phyloP scores from a whole-genome alignment of 2,888 invertebrate species.

The Nomada goodeniana region DNA sequence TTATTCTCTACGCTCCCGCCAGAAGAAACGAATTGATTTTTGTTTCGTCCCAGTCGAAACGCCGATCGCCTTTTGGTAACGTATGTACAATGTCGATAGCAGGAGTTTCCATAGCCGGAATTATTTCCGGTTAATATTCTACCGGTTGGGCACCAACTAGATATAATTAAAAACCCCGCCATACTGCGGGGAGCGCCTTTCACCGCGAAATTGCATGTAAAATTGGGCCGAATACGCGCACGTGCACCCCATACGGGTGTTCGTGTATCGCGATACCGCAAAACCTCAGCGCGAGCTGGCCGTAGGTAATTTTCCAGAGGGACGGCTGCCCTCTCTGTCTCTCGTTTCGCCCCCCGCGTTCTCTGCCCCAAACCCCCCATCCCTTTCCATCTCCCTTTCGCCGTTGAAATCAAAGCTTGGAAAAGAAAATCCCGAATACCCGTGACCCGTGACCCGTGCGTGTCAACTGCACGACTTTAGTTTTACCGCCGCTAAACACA shows the following conservation, averaged over 20 bases:
- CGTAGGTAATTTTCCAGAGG: slow-evolving; percentile 68
- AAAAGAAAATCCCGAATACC: slow-evolving; percentile 64
- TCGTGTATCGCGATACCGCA: slow-evolving; percentile 67
- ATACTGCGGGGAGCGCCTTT: slow-evolving; percentile 51
- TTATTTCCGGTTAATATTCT: slow-evolving; percentile 75
- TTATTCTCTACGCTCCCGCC: slow-evolving; percentile 21
- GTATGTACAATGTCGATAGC: slow-evolving; percentile 68
- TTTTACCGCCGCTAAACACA: slow-evolving; percentile 60
- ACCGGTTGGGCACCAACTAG: slow-evolving; percentile 56
- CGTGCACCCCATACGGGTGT: slow-evolving; percentile 14
- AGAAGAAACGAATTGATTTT: slow-evolving; percentile 49
- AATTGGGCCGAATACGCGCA: slow-evolving; percentile 67
- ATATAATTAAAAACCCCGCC: slow-evolving; percentile 72
- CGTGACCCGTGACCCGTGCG: slow-evolving; percentile 39
- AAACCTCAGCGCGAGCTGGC: slow-evolving; percentile 67
- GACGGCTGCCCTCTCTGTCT: slow-evolving; percentile 1
- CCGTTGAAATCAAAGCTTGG: slow-evolving; percentile 62
- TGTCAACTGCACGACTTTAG: slow-evolving; percentile 65
- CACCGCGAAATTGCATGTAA: slow-evolving; percentile 74
- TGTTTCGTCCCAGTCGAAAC: slow-evolving; percentile 40
- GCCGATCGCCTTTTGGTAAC: slow-evolving; percentile 38
- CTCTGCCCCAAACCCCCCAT: background rate
- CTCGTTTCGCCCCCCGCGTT: background rate
- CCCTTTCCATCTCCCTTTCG: background rate
- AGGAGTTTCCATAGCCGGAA: slow-evolving; percentile 58